phyloP scores from a whole-genome alignment of 2,797 vertebrate genomes.

The Gymnopithys bicolor region DNA sequence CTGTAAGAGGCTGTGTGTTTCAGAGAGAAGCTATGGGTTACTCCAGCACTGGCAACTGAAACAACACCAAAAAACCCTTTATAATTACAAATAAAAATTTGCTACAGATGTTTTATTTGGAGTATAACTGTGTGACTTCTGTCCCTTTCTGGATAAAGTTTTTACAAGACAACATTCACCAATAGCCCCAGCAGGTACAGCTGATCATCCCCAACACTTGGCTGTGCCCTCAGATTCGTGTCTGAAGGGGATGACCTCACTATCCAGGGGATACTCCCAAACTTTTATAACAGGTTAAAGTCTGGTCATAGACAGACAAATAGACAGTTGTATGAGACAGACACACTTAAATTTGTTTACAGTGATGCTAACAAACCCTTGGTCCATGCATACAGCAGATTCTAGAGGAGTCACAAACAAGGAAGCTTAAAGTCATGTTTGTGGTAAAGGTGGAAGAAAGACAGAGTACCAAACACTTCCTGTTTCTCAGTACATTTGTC shows the following conservation, averaged over 20 bases:
- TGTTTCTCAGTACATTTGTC: neutral
- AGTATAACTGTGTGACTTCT: neutral
- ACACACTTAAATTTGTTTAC: neutral
- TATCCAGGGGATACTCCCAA: neutral
- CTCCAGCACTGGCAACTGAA: slow-evolving; percentile 46
- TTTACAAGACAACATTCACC: neutral
- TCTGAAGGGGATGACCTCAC: neutral
- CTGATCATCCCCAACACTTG: accelerated
- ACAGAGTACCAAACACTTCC: neutral
- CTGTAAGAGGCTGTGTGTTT: neutral
- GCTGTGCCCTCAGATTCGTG: neutral
- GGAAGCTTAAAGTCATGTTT: neutral
- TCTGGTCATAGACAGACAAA: neutral
- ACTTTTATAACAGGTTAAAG: neutral
- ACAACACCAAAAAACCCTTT: neutral
- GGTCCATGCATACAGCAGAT: neutral
- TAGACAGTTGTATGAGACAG: neutral
- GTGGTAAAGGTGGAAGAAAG: neutral
- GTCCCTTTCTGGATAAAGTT: neutral
- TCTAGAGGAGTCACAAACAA: neutral
- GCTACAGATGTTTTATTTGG: slow-evolving; percentile 22
- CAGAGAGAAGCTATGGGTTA: slow-evolving; percentile 35
- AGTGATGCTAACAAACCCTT: neutral
- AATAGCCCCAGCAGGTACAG: neutral
- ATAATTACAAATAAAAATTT: slow-evolving; percentile 23